Conservation (phyloP, 1,140 invertebrate genomes). For the Drosophila triauraria region DNA sequence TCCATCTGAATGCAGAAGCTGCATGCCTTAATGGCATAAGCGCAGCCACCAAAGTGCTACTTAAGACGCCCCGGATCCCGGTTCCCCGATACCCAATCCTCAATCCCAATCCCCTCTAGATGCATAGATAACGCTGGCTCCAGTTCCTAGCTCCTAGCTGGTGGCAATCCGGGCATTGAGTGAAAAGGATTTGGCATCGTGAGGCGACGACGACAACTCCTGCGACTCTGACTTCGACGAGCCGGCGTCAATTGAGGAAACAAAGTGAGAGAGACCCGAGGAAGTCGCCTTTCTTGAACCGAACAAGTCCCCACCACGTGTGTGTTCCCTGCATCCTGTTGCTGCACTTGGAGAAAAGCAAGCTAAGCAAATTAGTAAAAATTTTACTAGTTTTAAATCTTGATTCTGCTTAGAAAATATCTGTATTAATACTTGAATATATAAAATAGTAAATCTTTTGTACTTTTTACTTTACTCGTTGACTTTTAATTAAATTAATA, state of each 20-base stretch:
- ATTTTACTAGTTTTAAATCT: too few species aligned
- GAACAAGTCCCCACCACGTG: slow-evolving; percentile 11
- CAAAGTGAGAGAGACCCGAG: slow-evolving; percentile 31
- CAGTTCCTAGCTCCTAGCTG: slow-evolving; percentile 9
- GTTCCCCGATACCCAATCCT: slow-evolving; percentile 1
- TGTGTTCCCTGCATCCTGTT: slow-evolving; percentile 13
- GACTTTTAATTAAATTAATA: too few species aligned
- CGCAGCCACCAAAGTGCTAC: slow-evolving; percentile 68
- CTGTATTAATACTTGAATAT: too few species aligned
- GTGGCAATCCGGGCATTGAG: slow-evolving; percentile 51
- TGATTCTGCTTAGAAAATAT: too few species aligned
- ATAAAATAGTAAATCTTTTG: too few species aligned
- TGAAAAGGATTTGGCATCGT: slow-evolving; percentile 69
- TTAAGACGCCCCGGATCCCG: slow-evolving; percentile 55
- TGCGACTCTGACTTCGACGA: slow-evolving; percentile 41
- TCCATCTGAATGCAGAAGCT: slow-evolving; percentile 61
- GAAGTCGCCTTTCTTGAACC: slow-evolving; percentile 28
- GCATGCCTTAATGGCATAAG: slow-evolving; percentile 74
- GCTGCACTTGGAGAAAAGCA: neutral
- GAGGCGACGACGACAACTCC: slow-evolving; percentile 24
- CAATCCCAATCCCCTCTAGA: slow-evolving; percentile 30
- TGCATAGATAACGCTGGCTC: slow-evolving; percentile 62
- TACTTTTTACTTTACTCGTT: too few species aligned
- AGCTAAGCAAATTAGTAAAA: too few species aligned
- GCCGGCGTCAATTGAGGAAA: slow-evolving; percentile 52